These are phyloP conservation scores for Tokudaia muenninki DNA, from an alignment of 2,797 vertebrate genomes.

Conservation along the genomic window DNA sequence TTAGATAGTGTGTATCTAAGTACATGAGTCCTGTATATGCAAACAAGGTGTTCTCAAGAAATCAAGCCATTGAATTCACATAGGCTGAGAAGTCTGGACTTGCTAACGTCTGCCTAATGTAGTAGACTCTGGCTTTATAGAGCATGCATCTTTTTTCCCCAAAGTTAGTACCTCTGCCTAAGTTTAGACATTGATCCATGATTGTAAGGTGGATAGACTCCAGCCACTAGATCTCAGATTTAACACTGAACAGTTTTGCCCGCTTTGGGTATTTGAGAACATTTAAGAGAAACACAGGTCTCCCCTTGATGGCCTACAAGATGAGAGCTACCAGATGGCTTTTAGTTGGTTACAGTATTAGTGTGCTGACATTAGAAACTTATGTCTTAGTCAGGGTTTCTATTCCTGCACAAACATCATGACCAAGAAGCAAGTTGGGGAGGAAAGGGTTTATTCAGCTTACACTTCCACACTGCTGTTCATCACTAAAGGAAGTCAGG, in stretches of 20 bases:
- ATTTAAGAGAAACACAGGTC: neutral
- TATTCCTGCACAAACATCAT: no score
- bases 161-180: slow-evolving; percentile 35
- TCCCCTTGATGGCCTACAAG: neutral
- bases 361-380: neutral
- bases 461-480: no score
- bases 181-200: neutral
- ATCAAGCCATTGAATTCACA: neutral
- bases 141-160: neutral
- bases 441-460: no score
- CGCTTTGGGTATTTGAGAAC: neutral
- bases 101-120: neutral
- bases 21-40: neutral
- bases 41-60: slow-evolving; percentile 2
- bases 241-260: neutral
- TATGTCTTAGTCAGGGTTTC: no score
- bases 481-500: no score
- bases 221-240: neutral
- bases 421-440: no score
- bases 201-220: neutral
- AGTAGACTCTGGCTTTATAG: neutral
- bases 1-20: neutral
- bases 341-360: neutral
- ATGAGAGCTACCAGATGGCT: neutral
- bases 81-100: neutral